A percentile compares a stretch with the other conserved stretches of the same genome.
phyloP scores from a whole-genome alignment of 2,888 invertebrate species.

The Esperia sulphurella region DNA sequence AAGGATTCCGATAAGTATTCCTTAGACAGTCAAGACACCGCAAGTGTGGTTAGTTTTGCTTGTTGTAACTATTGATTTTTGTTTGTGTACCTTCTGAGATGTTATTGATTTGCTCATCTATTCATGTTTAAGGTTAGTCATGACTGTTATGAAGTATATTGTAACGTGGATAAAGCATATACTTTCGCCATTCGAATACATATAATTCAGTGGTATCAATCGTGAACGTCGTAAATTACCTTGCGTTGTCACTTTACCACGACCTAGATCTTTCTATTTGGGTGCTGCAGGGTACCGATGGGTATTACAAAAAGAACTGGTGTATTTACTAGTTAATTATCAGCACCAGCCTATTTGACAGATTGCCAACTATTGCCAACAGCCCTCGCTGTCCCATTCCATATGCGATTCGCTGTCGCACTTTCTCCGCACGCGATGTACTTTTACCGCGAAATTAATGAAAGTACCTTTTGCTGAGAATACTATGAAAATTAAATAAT shows the following conservation, averaged over 20 bases:
- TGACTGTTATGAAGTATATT: constrained; percentile 10
- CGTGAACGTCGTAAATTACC: neutral
- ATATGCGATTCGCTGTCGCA: neutral
- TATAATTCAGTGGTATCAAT: neutral
- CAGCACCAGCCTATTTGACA: neutral
- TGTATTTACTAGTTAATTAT: neutral
- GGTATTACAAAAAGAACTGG: neutral
- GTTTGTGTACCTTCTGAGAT: constrained; percentile 58
- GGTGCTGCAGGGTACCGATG: constrained; percentile 5
- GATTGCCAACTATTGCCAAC: constrained; percentile 2
- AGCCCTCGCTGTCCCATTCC: neutral
- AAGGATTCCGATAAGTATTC: constrained; percentile 74
- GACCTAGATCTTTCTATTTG: constrained; percentile 43
- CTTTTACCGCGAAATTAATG: constrained; percentile 21
- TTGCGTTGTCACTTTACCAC: constrained; percentile 13
- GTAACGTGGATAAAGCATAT: neutral
- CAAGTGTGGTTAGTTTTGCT: constrained; percentile 69
- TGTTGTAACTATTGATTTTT: constrained; percentile 70
- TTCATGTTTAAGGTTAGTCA: constrained; percentile 33
- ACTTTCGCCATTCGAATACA: no score
- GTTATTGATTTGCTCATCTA: constrained; percentile 57
- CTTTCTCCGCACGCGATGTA: constrained; percentile 16
- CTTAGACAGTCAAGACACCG: constrained; percentile 74
- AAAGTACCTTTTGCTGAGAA: no score
- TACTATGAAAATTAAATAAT: no score